Conservation (phyloP, 2,113 vertebrate genomes). For the Labrus mixtus region DNA sequence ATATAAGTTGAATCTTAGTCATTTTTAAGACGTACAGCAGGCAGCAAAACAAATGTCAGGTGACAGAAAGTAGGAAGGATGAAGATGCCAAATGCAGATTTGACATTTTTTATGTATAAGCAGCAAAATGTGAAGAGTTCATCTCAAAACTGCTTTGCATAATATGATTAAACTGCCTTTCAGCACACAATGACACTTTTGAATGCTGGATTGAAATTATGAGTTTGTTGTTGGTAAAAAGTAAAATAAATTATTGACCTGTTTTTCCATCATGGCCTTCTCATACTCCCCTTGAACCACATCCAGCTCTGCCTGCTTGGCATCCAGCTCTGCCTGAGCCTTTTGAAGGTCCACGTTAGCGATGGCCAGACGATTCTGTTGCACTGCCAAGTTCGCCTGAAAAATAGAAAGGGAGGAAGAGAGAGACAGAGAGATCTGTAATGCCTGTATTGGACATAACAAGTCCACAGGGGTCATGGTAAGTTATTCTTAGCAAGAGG, state of each 20-base stretch:
- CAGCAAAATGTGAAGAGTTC: neutral
- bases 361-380: slow-evolving; percentile 68
- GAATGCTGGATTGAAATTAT: neutral
- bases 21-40: too few relatives aligned
- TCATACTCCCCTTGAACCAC: slow-evolving; percentile 72
- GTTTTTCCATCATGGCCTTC: slow-evolving; percentile 77
- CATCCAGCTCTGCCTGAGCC: slow-evolving; percentile 76
- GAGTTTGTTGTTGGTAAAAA: neutral
- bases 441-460: slow-evolving; percentile 16
- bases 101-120: too few relatives aligned
- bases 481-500: neutral
- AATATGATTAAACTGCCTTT: neutral
- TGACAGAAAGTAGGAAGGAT: too few relatives aligned
- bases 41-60: too few relatives aligned
- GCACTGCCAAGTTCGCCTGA: slow-evolving; percentile 76
- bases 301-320: slow-evolving; percentile 77
- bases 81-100: too few relatives aligned
- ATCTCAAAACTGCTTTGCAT: neutral
- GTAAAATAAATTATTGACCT: slow-evolving; percentile 41
- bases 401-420: slow-evolving; percentile 1
- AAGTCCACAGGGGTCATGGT: neutral
- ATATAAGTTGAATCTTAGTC: too few relatives aligned
- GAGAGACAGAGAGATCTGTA: neutral
- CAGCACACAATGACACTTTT: neutral
- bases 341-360: slow-evolving; percentile 72